Percentiles rank a stretch among this genome's conserved stretches.
phyloP scores from a whole-genome alignment of 2,888 invertebrate species.

The Tenthredo livida region DNA sequence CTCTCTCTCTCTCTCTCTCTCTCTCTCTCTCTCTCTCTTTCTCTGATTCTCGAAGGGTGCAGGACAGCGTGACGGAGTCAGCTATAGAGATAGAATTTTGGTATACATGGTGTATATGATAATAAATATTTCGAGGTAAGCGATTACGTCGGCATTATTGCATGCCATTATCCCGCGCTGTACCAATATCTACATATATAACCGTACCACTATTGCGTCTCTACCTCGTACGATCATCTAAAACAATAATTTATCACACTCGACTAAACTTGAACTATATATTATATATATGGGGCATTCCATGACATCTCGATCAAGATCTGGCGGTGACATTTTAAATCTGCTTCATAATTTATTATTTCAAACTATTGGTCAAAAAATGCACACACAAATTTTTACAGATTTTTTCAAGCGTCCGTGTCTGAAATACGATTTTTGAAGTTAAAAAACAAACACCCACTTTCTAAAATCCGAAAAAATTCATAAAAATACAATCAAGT shows the following conservation, averaged over 20 bases:
- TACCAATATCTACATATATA: not conserved
- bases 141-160: conserved; percentile 23
- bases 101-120: not conserved
- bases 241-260: not conserved
- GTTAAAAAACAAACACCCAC: too few relatives aligned
- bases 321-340: too few relatives aligned
- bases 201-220: not conserved
- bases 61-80: conserved; percentile 24
- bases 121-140: conserved; percentile 27
- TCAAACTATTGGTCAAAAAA: too few relatives aligned
- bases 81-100: conserved; percentile 1
- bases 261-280: not conserved
- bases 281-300: too few relatives aligned
- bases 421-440: too few relatives aligned
- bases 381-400: too few relatives aligned
- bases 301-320: too few relatives aligned
- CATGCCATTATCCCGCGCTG: not conserved
- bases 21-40: not conserved
- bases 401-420: too few relatives aligned
- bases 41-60: conserved; percentile 13
- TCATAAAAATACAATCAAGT: too few relatives aligned
- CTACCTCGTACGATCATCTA: not conserved
- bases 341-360: too few relatives aligned
- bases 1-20: not conserved
- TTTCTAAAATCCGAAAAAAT: too few relatives aligned